Evolutionary conservation across 1,140 invertebrate genomes (phyloP), one percentile per base, ranked within the genome.

Genomic region (Drosophila willistoni): DNA sequence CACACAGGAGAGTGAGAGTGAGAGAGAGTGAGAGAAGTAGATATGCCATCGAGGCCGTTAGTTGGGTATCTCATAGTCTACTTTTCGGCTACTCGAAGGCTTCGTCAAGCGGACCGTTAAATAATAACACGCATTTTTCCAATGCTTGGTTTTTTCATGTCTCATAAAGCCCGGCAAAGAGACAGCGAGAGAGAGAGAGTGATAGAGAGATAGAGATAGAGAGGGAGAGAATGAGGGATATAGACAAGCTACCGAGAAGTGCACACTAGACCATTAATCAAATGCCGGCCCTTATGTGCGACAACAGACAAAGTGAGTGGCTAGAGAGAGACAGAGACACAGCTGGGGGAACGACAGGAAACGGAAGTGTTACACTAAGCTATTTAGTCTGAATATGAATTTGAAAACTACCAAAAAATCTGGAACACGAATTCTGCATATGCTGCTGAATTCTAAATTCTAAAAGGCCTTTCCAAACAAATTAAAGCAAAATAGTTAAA

Each of bases 291-390:
- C 22, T 60, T 56, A 61, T 25, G 39, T 59, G 13, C 34, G 47
- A n/a, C 25, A 42, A 22, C 44, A 51, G 10, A 22, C 17, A 12
- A 12, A 10, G 44, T 22, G 2, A 41, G 7, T 29, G 29, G 29
- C 29, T 7, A 36, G 6, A 36, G 22, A 55, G 19, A 47, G 72
- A 51, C 61, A 39, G 63, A 44, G 56, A 10, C 9, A 36, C 34
- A 36, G 34, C 29, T 10, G 9, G 3, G 7, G 34, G 56, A 14
- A 51, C 34, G 70, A 41, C 59, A 73, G 79, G 69, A 87, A 86
- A 82, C 82, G 82, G 82, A 86, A 86, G 82, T 86, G 82, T 86
- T 81, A 86, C 78, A 73, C 75, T 81, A 81, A 86, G 82, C 79
- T 79, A 82, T 82, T 82, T 87, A 77, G 72, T 82, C 76, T 14